Conservation (phyloP, 2,888 invertebrate species). For the Agriotes lineatus region DNA sequence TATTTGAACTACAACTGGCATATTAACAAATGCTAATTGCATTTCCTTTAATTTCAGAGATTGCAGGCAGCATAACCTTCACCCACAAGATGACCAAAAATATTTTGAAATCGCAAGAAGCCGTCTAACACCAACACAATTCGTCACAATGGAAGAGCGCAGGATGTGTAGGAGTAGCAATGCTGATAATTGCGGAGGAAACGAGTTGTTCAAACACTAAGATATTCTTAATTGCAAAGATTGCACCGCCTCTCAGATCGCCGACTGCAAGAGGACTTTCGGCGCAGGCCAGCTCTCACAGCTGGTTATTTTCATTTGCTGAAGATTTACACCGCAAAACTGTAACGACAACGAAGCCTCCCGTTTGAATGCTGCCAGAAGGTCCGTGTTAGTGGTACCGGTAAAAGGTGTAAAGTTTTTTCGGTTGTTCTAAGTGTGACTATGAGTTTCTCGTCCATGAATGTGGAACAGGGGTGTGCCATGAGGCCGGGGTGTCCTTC, state of each 20-base stretch:
- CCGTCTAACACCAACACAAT: neutral
- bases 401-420: too few species aligned
- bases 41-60: slow-evolving; percentile 5
- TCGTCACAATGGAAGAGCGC: neutral
- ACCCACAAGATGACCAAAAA: neutral
- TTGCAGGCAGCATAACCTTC: neutral
- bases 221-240: neutral
- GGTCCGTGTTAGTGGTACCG: too few species aligned
- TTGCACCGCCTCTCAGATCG: neutral
- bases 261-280: neutral
- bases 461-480: slow-evolving; percentile 35
- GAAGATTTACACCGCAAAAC: too few species aligned
- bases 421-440: neutral
- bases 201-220: slow-evolving; percentile 4
- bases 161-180: slow-evolving; percentile 11
- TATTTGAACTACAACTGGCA: too few species aligned
- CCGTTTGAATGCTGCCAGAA: too few species aligned
- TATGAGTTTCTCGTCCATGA: slow-evolving; percentile 19
- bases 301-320: neutral
- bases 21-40: neutral
- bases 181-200: slow-evolving; percentile 14
- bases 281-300: neutral
- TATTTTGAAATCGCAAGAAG: neutral
- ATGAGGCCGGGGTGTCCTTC: slow-evolving; percentile 53
- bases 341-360: too few species aligned